These are phyloP conservation scores for Hypomecis atomaria DNA, from an alignment of 2,888 invertebrate genomes.

Conservation along the genomic window DNA sequence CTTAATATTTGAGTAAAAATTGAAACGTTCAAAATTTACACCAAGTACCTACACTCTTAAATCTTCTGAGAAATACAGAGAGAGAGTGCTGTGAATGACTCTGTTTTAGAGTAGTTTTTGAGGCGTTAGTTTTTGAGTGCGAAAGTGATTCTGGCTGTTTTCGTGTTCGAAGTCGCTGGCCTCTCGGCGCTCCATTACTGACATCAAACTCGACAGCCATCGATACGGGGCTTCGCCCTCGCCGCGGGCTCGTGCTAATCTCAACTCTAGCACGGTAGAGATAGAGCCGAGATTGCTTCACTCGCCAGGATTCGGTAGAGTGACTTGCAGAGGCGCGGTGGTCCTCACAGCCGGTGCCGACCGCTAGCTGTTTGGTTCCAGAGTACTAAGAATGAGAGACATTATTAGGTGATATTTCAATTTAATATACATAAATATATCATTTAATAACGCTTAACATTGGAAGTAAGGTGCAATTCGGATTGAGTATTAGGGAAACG, in stretches of 20 bases:
- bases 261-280: neutral
- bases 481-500: too few relatives aligned
- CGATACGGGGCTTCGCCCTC: constrained; percentile 67
- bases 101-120: too few relatives aligned
- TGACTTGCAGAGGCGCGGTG: constrained; percentile 79
- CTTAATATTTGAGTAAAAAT: too few relatives aligned
- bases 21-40: too few relatives aligned
- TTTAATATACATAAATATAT: too few relatives aligned
- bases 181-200: constrained; percentile 60
- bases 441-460: neutral
- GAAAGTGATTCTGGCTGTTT: too few relatives aligned
- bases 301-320: constrained; percentile 44
- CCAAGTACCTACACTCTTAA: too few relatives aligned
- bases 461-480: neutral
- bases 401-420: too few relatives aligned
- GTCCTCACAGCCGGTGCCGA: constrained; percentile 70
- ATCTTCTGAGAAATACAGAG: too few relatives aligned
- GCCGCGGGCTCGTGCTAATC: constrained; percentile 41
- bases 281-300: constrained; percentile 42
- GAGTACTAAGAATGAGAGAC: constrained; percentile 34
- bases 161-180: constrained; percentile 17
- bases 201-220: constrained; percentile 74
- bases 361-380: constrained; percentile 53
- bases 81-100: too few relatives aligned
- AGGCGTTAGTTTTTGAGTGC: too few relatives aligned